A percentile compares a stretch with the other conserved stretches of the same genome.
Conservation (phyloP, 2,888 invertebrate species). For the Augochlorella aurata region DNA sequence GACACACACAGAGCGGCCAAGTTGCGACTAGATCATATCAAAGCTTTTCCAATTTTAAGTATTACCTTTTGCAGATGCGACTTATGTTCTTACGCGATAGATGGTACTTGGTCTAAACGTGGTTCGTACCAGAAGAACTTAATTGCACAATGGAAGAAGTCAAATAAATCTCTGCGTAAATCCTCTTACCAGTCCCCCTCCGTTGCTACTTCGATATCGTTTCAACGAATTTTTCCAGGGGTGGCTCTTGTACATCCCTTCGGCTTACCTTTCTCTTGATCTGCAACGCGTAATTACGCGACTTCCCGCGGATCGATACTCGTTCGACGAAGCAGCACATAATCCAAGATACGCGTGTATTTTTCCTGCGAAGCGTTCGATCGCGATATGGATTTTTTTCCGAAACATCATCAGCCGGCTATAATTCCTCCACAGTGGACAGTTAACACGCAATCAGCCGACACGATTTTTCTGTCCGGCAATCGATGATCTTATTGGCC, state of each 20-base stretch:
- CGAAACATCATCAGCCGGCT: constrained; percentile 29
- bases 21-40: background rate
- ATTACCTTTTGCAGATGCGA: background rate
- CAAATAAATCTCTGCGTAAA: constrained; percentile 57
- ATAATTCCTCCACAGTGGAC: constrained; percentile 34
- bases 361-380: constrained; percentile 1
- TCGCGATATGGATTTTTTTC: constrained; percentile 34
- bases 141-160: constrained; percentile 56
- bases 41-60: background rate
- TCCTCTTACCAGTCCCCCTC: constrained; percentile 62
- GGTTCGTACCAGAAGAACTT: constrained; percentile 29
- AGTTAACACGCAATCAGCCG: constrained; percentile 44
- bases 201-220: constrained; percentile 23
- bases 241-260: constrained; percentile 10
- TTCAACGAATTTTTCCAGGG: constrained; percentile 14
- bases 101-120: background rate
- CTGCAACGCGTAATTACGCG: constrained; percentile 40
- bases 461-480: constrained; percentile 51
- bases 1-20: too few species aligned
- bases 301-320: constrained; percentile 25
- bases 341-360: constrained; percentile 13
- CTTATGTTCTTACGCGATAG: background rate
- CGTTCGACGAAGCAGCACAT: background rate
- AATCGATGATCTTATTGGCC: constrained; percentile 74
- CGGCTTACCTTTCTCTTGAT: constrained; percentile 43